phyloP scores from a whole-genome alignment of 1,140 invertebrate genomes.

The Conus betulinus region DNA sequence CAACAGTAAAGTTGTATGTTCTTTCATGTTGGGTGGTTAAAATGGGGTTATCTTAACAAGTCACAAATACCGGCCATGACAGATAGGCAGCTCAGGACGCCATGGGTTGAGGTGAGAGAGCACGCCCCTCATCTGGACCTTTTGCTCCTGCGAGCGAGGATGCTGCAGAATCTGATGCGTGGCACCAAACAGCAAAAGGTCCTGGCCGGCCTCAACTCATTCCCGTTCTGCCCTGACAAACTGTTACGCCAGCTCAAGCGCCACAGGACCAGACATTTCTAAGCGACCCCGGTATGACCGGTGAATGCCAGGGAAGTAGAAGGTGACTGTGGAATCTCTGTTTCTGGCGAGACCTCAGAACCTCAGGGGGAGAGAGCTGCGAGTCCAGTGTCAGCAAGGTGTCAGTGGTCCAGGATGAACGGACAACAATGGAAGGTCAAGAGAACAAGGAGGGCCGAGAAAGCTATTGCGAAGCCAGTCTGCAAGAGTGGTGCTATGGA shows the following conservation, averaged over 20 bases:
- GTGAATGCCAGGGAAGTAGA: not conserved
- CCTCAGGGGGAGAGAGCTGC: not conserved
- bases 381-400: too few species aligned
- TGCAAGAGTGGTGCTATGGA: slow-evolving; percentile 2
- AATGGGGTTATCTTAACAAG: too few species aligned
- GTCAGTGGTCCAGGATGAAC: too few species aligned
- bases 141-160: slow-evolving; percentile 85
- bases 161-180: slow-evolving; percentile 69
- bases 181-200: slow-evolving; percentile 33
- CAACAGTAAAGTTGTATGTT: too few species aligned
- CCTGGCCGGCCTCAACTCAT: not conserved
- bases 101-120: slow-evolving; percentile 81
- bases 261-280: slow-evolving; percentile 1
- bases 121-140: slow-evolving; percentile 86
- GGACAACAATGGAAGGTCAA: not conserved
- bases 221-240: slow-evolving; percentile 58
- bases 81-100: slow-evolving; percentile 85
- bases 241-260: slow-evolving; percentile 43
- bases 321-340: not conserved
- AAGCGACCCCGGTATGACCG: not conserved
- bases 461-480: not conserved
- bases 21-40: too few species aligned
- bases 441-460: not conserved
- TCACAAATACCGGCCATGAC: too few species aligned
- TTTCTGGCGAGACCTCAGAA: not conserved